Base-by-base conservation (phyloP, 2,797 vertebrate genomes). In the Podargus strigoides region DNA sequence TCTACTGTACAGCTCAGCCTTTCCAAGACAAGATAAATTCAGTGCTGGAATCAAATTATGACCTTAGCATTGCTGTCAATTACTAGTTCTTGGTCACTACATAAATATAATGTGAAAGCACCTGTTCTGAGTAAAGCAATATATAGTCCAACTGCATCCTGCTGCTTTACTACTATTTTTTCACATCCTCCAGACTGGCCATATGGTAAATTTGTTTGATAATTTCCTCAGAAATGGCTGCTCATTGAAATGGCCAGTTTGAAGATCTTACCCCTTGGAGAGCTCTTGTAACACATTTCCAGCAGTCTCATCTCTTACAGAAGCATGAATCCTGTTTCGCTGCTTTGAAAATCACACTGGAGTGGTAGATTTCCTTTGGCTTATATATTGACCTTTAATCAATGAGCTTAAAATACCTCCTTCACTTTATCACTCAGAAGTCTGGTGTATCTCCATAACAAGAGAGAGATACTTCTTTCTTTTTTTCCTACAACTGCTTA, bases 91-190 rank as follows among this genome's bases (percentile, higher is more conserved):
- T 93, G 59, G 67, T 95, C 41, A 63, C 23, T 67, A 18, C 34
- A 53, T 79, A 79, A 85, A 76, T 63, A 56, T 24, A 56, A 89
- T 12, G 5, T 32, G 64, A 94, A 92, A 85, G 64, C 84, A 94
- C 42, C 64, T 92, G 78, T 60, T 92, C 72, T 64, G 20, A 89
- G 34, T 85, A 87, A 69, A 96, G 77, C 22, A 64, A 37, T 70
- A 79, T 64, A 91, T 74, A 74, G 49, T 85, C 90, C 86, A 89
- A 83, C 26, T 52, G 58, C 39, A 77, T 62, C 84, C 87, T 87
- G 90, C 89, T 95, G 87, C 23, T 95, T 92, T 85, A 49, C 37
- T 93, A 42, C 80, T 93, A 69, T 85, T 91, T 95, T 94, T 89
- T 82, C 75, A 56, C 28, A 28, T 66, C 55, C 21, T 68, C 75